Evolutionary conservation across 37 sponge, comb jelly and placozoan species (phyloP).

Genomic region (Bolinopsis microptera): DNA sequence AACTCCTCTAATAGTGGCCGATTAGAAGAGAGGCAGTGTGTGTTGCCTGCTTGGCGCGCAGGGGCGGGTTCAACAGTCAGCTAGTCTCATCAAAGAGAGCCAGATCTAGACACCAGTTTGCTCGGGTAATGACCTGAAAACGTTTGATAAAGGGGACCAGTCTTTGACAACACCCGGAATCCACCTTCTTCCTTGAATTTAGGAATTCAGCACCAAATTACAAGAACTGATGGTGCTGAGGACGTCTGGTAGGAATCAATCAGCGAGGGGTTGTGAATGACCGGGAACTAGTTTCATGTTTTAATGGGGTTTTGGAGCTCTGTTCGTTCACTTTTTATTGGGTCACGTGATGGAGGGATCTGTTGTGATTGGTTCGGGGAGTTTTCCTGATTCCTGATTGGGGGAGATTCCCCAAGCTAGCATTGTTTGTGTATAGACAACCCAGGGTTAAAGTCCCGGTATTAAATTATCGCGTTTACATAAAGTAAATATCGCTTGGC

Average conservation of each 20-base stretch:
- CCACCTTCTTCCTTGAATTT: background rate
- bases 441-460: background rate
- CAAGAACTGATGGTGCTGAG: background rate
- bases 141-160: background rate
- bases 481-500: constrained; percentile 29
- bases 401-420: background rate
- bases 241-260: background rate
- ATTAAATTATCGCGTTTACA: constrained; percentile 25
- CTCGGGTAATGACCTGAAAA: background rate
- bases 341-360: background rate
- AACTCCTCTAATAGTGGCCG: background rate
- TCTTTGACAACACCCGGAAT: background rate
- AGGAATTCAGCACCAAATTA: background rate
- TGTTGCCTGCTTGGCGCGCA: too few species aligned
- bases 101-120: background rate
- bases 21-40: too few species aligned
- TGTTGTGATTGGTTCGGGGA: background rate
- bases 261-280: background rate
- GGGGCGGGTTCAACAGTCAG: background rate
- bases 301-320: background rate
- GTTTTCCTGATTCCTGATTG: background rate
- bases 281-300: background rate
- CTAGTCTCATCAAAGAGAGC: background rate
- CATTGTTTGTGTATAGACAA: constrained; percentile 7
- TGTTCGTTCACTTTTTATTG: background rate